A percentile compares a stretch with the other conserved stretches of the same genome.
Conservation (phyloP, 2,888 invertebrate genomes). For the Nephrotoma flavescens region DNA sequence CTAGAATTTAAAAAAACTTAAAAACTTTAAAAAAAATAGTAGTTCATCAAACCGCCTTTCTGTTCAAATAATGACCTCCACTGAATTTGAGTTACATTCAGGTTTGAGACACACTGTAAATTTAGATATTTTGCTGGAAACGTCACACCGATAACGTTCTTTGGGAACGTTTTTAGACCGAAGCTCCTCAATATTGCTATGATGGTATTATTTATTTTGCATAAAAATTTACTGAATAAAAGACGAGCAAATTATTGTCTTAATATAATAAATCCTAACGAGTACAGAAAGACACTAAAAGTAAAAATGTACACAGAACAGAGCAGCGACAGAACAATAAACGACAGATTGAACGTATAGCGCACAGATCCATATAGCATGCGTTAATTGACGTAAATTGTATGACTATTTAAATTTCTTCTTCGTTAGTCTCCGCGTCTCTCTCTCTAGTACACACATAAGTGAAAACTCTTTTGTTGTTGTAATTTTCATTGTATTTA, state of each 20-base stretch:
- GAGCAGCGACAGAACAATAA: neutral
- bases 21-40: too few species aligned
- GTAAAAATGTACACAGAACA: neutral
- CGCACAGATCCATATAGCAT: neutral
- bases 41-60: too few species aligned
- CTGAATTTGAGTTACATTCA: too few species aligned
- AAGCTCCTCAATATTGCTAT: too few species aligned
- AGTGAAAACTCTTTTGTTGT: neutral
- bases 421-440: neutral
- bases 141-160: too few species aligned
- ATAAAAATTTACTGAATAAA: neutral
- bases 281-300: neutral
- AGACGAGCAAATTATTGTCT: neutral
- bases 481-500: neutral
- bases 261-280: neutral
- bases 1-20: too few species aligned
- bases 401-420: neutral
- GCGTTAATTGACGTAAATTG: neutral
- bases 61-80: too few species aligned
- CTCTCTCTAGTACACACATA: neutral
- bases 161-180: too few species aligned
- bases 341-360: neutral
- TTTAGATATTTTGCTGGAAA: too few species aligned
- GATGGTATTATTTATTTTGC: too few species aligned
- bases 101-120: too few species aligned